Evolutionary conservation across 92 coral and sea anemone species (phyloP).

Genomic region (Porites divaricata): DNA sequence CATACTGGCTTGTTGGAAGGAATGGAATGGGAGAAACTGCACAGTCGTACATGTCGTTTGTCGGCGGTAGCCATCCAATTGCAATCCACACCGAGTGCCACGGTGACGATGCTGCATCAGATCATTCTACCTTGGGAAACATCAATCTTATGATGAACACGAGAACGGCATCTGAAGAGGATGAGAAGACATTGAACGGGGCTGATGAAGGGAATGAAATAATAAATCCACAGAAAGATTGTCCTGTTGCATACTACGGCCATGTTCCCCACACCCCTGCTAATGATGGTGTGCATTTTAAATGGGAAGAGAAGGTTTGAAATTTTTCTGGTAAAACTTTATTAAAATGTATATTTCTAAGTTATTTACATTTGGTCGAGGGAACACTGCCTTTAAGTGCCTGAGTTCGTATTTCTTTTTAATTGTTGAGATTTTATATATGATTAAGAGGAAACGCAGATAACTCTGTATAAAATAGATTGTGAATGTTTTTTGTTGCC

Average conservation of each 20-base stretch:
- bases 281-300: constrained; percentile 18
- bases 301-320: constrained; percentile 42
- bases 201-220: constrained; percentile 11
- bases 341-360: too few relatives aligned
- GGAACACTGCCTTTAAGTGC: too few relatives aligned
- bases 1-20: constrained; percentile 83
- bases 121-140: background rate
- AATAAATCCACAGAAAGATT: constrained; percentile 1
- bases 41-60: constrained; percentile 26
- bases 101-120: background rate
- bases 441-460: too few relatives aligned
- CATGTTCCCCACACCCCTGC: constrained; percentile 76
- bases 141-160: background rate
- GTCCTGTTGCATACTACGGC: constrained; percentile 80
- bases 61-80: constrained; percentile 29
- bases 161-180: background rate
- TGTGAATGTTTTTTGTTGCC: too few relatives aligned
- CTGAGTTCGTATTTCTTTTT: too few relatives aligned
- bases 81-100: background rate
- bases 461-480: too few relatives aligned
- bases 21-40: constrained; percentile 12
- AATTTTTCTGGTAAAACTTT: background rate
- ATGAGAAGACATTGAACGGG: background rate
- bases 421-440: too few relatives aligned
- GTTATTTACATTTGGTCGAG: too few relatives aligned